Conservation (phyloP, 2,888 invertebrate species). For the Iphiclides podalirius region DNA sequence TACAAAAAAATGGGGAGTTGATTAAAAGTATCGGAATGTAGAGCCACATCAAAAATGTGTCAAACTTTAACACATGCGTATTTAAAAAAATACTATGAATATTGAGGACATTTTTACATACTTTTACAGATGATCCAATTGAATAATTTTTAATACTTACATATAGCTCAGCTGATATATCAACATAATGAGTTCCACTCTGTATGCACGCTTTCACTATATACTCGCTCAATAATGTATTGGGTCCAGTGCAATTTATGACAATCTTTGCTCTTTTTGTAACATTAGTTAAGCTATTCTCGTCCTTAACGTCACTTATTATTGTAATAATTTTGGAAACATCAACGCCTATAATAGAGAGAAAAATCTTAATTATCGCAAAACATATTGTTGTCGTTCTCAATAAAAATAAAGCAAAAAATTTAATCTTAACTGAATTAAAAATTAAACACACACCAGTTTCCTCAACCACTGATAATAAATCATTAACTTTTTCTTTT, state of each 20-base stretch:
- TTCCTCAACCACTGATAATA: slow-evolving; percentile 30
- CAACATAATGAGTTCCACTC: slow-evolving; percentile 50
- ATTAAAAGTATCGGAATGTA: too few relatives aligned
- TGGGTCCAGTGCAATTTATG: slow-evolving; percentile 54
- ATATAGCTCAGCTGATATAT: slow-evolving; percentile 54
- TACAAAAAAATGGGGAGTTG: too few relatives aligned
- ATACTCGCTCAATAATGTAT: slow-evolving; percentile 40
- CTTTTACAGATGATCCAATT: too few relatives aligned
- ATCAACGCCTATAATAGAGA: slow-evolving; percentile 36
- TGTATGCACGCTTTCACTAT: slow-evolving; percentile 52
- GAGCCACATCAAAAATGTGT: too few relatives aligned
- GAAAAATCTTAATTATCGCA: too few relatives aligned
- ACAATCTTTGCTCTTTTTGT: slow-evolving; percentile 40
- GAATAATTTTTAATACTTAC: slow-evolving; percentile 37
- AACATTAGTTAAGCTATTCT: slow-evolving; percentile 33
- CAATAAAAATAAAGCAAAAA: too few relatives aligned
- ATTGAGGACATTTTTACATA: too few relatives aligned
- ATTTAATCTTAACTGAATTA: too few relatives aligned
- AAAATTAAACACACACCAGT: slow-evolving; percentile 28
- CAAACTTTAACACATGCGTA: too few relatives aligned
- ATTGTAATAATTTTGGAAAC: slow-evolving; percentile 36
- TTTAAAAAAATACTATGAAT: too few relatives aligned
- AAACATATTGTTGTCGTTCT: too few relatives aligned
- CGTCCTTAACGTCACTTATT: slow-evolving; percentile 42
- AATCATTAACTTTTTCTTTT: slow-evolving; percentile 48